phyloP scores from a whole-genome alignment of 1,140 invertebrate species.

The Drosophila tristis region DNA sequence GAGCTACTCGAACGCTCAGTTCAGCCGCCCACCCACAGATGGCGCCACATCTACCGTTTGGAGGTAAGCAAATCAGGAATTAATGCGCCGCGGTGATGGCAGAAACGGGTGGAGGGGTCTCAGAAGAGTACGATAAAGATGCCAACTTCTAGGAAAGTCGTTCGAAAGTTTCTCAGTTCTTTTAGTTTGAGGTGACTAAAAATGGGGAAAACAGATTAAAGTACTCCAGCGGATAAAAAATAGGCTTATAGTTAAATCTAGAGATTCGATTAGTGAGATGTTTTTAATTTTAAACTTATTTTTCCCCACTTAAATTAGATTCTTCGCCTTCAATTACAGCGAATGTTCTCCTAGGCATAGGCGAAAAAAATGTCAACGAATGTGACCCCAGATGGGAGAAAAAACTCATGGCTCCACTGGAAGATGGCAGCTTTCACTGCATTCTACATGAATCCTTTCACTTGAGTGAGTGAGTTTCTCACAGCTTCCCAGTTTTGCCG shows the following conservation, averaged over 20 bases:
- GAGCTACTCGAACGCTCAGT: slow-evolving; percentile 11
- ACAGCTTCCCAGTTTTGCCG: neutral
- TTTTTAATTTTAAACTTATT: no score
- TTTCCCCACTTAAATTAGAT: no score
- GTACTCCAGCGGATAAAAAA: neutral
- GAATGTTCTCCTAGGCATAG: no score
- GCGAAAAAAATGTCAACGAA: no score
- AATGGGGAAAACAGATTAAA: slow-evolving; percentile 15
- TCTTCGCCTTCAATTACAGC: no score
- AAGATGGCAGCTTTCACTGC: no score
- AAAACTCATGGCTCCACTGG: no score
- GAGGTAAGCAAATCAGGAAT: slow-evolving; percentile 11
- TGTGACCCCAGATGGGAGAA: no score
- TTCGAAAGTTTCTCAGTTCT: slow-evolving; percentile 40
- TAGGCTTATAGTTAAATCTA: no score
- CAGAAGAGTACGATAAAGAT: slow-evolving; percentile 12
- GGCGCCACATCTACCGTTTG: slow-evolving; percentile 28
- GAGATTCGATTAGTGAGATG: no score
- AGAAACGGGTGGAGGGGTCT: slow-evolving; percentile 30
- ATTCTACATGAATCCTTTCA: neutral
- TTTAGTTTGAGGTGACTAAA: neutral
- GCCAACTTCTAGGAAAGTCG: slow-evolving; percentile 8
- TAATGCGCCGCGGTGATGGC: slow-evolving; percentile 16
- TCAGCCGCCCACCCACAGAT: slow-evolving; percentile 43
- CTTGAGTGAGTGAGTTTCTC: neutral